Conservation (phyloP, 2,113 vertebrate genomes). For the Erythrocebus patas region DNA sequence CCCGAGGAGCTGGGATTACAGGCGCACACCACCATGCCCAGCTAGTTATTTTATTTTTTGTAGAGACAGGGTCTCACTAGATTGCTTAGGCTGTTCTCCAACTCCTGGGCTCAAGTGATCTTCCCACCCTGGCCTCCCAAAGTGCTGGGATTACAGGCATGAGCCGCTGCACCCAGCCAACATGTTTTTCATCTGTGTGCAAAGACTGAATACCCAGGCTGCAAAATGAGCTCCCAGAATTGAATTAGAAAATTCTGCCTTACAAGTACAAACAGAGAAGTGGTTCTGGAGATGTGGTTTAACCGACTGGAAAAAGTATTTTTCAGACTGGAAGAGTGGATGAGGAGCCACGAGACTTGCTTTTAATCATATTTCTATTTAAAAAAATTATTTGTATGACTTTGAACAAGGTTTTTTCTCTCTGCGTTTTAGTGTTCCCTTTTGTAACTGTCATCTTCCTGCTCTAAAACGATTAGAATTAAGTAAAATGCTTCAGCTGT, state of each 20-base stretch:
- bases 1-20: no score
- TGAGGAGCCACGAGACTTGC: background rate
- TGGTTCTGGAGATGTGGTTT: background rate
- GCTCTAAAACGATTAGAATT: background rate
- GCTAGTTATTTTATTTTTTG: no score
- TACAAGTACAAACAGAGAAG: no score
- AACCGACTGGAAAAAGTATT: background rate
- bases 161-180: no score
- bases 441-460: background rate
- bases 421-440: background rate
- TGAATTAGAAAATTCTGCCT: background rate
- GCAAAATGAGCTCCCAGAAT: background rate
- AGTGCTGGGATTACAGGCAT: no score
- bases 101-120: no score
- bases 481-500: background rate
- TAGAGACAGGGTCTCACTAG: no score
- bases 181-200: background rate
- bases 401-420: background rate
- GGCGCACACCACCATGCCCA: no score
- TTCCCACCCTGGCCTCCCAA: no score
- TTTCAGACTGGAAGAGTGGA: background rate
- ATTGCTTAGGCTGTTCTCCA: no score
- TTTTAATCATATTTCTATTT: background rate
- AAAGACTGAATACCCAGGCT: background rate
- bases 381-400: background rate